These are phyloP conservation scores for Augochlora pura DNA, from an alignment of 1,140 invertebrate genomes.

Conservation along the genomic window DNA sequence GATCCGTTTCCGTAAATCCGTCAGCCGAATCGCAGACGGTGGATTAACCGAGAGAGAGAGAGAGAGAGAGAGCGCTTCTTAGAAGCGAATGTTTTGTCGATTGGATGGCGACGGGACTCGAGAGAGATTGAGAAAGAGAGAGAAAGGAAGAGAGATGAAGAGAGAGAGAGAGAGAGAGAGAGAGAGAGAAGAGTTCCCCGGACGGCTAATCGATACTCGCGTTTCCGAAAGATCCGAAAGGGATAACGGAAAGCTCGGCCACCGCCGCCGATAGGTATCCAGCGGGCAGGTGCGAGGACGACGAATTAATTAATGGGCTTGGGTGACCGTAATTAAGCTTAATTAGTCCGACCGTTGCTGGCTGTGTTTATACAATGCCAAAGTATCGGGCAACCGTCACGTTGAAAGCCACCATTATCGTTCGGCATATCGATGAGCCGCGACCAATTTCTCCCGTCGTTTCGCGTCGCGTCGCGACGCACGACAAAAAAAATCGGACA, in stretches of 20 bases:
- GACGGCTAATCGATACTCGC: background rate
- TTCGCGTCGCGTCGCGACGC: background rate
- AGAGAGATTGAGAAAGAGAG: too few relatives aligned
- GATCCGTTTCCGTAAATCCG: conserved; percentile 4
- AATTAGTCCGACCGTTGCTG: conserved; percentile 55
- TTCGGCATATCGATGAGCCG: conserved; percentile 1
- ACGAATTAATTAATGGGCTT: conserved; percentile 59
- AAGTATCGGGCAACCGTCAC: conserved; percentile 23
- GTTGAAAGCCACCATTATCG: conserved; percentile 40
- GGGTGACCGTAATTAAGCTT: conserved; percentile 61
- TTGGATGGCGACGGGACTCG: background rate
- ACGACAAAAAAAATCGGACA: background rate
- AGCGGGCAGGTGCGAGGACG: conserved; percentile 11
- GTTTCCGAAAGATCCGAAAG: background rate
- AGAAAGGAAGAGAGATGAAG: too few relatives aligned
- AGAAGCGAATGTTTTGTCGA: background rate
- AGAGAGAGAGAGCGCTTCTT: too few relatives aligned
- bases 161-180: too few relatives aligned
- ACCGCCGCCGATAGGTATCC: conserved; percentile 21
- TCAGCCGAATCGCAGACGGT: background rate
- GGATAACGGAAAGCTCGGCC: background rate
- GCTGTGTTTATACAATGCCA: conserved; percentile 41
- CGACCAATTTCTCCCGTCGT: conserved; percentile 11
- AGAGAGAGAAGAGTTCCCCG: background rate
- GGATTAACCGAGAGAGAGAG: background rate